Evolutionary conservation across 1,140 invertebrate genomes (phyloP).

Genomic region (Homarus americanus): DNA sequence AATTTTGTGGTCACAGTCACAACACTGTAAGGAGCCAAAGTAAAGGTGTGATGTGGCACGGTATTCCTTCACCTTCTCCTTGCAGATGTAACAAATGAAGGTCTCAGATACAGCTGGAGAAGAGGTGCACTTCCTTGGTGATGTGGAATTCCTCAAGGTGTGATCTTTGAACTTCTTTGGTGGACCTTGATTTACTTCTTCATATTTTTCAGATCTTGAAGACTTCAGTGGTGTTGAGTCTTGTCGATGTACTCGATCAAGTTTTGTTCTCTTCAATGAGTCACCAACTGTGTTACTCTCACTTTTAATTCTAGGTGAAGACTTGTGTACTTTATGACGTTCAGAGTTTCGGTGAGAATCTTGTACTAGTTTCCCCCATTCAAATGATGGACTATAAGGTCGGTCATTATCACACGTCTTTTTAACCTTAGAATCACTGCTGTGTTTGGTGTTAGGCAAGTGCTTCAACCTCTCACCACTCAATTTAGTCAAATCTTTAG

Average conservation of each 20-base stretch:
- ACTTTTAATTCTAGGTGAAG: not conserved
- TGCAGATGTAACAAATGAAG: not conserved
- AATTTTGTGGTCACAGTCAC: not conserved
- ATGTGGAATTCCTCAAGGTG: not conserved
- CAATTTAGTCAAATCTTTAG: not conserved
- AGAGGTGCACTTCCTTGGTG: not conserved
- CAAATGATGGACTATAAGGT: no score
- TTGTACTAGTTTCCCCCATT: not conserved
- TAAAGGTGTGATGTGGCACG: not conserved
- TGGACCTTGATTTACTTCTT: not conserved
- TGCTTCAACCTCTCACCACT: not conserved
- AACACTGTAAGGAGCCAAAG: not conserved
- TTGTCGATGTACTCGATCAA: not conserved
- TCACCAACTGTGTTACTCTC: not conserved
- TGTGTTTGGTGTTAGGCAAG: not conserved
- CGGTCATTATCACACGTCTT: no score
- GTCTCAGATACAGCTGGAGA: not conserved
- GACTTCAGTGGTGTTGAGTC: not conserved
- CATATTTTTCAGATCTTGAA: not conserved
- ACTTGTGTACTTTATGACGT: not conserved
- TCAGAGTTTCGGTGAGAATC: not conserved
- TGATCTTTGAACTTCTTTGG: not conserved
- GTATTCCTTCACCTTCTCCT: not conserved
- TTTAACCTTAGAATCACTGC: not conserved
- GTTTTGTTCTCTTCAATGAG: not conserved